phyloP scores from a whole-genome alignment of 2,888 invertebrate genomes.

The Tetropium fuscum region DNA sequence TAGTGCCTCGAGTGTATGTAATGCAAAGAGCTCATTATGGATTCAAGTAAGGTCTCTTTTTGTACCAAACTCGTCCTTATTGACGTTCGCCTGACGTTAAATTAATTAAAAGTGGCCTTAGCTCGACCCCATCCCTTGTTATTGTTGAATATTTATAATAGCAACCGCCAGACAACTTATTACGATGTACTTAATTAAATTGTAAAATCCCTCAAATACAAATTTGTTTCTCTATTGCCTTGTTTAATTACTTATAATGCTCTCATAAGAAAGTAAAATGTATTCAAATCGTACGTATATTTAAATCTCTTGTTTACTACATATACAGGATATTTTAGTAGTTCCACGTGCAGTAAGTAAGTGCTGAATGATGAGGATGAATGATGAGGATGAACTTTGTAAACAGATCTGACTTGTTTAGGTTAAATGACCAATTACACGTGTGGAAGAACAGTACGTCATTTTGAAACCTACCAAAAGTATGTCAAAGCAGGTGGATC shows the following conservation, averaged over 20 bases:
- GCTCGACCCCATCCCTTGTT: conserved; percentile 27
- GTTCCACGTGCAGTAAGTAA: too few species aligned
- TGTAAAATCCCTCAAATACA: conserved; percentile 22
- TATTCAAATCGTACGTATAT: too few species aligned
- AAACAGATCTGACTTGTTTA: too few species aligned
- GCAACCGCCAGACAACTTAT: conserved; percentile 36
- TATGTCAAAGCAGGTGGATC: too few species aligned
- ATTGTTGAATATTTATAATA: conserved; percentile 41
- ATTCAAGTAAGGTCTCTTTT: conserved; percentile 54
- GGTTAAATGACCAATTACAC: too few species aligned
- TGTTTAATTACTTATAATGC: conserved; percentile 16
- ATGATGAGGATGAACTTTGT: too few species aligned
- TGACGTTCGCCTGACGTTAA: conserved; percentile 56
- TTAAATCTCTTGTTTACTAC: too few species aligned
- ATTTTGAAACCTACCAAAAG: too few species aligned
- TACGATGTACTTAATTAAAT: conserved; percentile 36
- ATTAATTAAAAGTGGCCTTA: conserved; percentile 56
- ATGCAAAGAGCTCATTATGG: conserved; percentile 45
- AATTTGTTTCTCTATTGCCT: conserved; percentile 17
- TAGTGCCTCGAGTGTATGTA: conserved; percentile 25
- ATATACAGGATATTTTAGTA: too few species aligned
- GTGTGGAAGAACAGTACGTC: too few species aligned
- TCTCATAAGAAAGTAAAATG: too few species aligned
- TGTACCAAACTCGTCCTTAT: conserved; percentile 53
- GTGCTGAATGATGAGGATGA: too few species aligned